Percentiles rank a stretch among this genome's conserved stretches.
phyloP scores from a whole-genome alignment of 2,113 vertebrate genomes.

The Stegastes partitus region DNA sequence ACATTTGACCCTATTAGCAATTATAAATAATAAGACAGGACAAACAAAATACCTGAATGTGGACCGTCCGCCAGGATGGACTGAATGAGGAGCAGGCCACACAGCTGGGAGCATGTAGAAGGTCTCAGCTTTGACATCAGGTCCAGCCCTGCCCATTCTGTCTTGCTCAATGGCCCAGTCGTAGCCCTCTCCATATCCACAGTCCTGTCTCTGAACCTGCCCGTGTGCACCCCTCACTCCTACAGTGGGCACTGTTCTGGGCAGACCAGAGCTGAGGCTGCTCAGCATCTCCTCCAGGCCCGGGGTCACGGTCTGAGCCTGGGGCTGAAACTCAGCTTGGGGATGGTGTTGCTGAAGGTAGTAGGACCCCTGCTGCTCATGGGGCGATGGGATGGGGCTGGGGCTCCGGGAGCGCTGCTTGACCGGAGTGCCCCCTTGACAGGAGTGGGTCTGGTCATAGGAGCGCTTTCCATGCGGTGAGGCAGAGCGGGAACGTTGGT shows the following conservation, averaged over 20 bases:
- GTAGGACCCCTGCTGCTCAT: slow-evolving; percentile 72
- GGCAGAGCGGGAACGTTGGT: slow-evolving; percentile 92
- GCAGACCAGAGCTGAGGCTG: slow-evolving; percentile 80
- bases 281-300: slow-evolving; percentile 89
- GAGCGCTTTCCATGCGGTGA: slow-evolving; percentile 94
- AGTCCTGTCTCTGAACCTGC: slow-evolving; percentile 82
- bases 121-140: slow-evolving; percentile 79
- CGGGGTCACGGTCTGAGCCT: slow-evolving; percentile 54
- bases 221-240: slow-evolving; percentile 84
- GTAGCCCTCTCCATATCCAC: slow-evolving; percentile 69
- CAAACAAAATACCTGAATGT: slow-evolving; percentile 76
- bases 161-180: slow-evolving; percentile 61
- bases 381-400: slow-evolving; percentile 90
- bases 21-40: background rate
- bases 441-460: slow-evolving; percentile 84
- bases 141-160: slow-evolving; percentile 38
- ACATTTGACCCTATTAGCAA: background rate
- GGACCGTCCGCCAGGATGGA: slow-evolving; percentile 78
- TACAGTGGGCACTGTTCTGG: slow-evolving; percentile 84
- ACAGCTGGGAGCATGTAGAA: slow-evolving; percentile 87
- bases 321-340: slow-evolving; percentile 71
- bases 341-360: slow-evolving; percentile 73
- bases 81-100: slow-evolving; percentile 87
- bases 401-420: slow-evolving; percentile 90
- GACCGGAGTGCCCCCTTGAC: slow-evolving; percentile 83